A percentile compares a stretch with the other conserved stretches of the same genome.
Conservation (phyloP, 2,797 vertebrate genomes). For the Typhlichthys eigenmanni region DNA sequence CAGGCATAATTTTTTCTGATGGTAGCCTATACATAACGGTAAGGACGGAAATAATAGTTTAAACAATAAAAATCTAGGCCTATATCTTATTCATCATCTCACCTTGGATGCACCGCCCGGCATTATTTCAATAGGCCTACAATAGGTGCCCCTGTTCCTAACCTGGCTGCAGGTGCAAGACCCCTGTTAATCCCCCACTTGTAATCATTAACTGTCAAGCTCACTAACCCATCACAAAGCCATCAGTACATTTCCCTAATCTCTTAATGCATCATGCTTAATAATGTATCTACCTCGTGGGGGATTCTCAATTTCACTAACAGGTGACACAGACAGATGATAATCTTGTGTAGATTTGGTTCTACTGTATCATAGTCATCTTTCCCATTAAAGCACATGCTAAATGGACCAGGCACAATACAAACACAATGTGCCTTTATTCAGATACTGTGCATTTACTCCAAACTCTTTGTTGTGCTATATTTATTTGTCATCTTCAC, state of each 20-base stretch:
- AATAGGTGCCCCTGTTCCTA: constrained; percentile 6
- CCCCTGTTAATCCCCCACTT: constrained; percentile 16
- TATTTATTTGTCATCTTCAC: too few relatives aligned
- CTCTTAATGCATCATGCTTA: constrained; percentile 51
- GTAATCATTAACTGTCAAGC: constrained; percentile 40
- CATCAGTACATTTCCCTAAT: constrained; percentile 36
- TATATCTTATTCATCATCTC: too few relatives aligned
- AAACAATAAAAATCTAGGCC: too few relatives aligned
- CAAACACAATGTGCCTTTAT: background rate
- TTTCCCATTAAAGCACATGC: background rate
- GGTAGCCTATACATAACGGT: too few relatives aligned
- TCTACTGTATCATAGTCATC: background rate
- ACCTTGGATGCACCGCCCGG: too few relatives aligned
- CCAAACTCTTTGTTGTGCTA: too few relatives aligned
- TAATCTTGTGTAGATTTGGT: background rate
- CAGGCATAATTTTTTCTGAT: too few relatives aligned
- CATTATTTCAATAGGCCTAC: background rate
- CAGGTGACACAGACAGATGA: too few relatives aligned
- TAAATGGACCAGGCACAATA: background rate
- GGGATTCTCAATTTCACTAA: background rate
- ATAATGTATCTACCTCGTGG: constrained; percentile 6
- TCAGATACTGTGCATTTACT: too few relatives aligned
- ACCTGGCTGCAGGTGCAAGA: constrained; percentile 61
- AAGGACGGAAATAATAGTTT: too few relatives aligned
- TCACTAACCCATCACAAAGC: constrained; percentile 10